Evolutionary conservation across 2,797 vertebrate genomes (phyloP).

Genomic region (Pangasius mekongensis): DNA sequence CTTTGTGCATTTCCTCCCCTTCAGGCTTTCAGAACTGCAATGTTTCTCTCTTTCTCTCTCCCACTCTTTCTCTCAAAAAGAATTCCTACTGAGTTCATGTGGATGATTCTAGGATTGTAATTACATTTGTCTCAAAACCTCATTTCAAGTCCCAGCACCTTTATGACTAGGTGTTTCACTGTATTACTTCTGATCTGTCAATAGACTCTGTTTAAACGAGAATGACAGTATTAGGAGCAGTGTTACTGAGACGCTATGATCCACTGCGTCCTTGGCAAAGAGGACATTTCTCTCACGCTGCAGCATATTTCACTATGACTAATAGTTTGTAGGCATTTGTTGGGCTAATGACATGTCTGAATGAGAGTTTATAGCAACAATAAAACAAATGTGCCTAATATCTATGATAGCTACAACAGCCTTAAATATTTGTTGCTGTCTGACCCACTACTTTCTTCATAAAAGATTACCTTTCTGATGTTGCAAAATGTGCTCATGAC

Average conservation of each 20-base stretch:
- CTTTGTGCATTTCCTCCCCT: slow-evolving; percentile 29
- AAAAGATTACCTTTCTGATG: not conserved
- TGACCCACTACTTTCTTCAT: not conserved
- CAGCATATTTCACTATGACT: slow-evolving; percentile 1
- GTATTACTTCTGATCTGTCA: slow-evolving; percentile 31
- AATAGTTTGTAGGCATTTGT: not conserved
- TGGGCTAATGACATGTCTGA: slow-evolving; percentile 5
- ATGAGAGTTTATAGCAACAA: not conserved
- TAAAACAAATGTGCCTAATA: not conserved
- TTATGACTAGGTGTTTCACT: not conserved
- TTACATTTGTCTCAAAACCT: slow-evolving; percentile 1
- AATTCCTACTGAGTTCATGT: not conserved
- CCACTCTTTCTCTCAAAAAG: not conserved
- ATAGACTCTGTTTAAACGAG: slow-evolving; percentile 18
- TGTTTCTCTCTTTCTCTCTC: not conserved
- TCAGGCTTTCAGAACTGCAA: slow-evolving; percentile 10
- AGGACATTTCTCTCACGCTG: slow-evolving; percentile 17
- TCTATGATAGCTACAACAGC: not conserved
- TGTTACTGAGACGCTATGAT: slow-evolving; percentile 16
- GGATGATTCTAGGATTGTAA: not conserved
- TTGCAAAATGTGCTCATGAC: slow-evolving; percentile 28
- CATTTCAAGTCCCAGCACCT: not conserved
- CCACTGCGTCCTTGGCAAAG: slow-evolving; percentile 28
- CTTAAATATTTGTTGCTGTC: not conserved
- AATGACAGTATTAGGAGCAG: slow-evolving; percentile 6